Base-by-base conservation (phyloP, 35 echinoderm and acorn worm species). In the Nesometra sesokonis region DNA sequence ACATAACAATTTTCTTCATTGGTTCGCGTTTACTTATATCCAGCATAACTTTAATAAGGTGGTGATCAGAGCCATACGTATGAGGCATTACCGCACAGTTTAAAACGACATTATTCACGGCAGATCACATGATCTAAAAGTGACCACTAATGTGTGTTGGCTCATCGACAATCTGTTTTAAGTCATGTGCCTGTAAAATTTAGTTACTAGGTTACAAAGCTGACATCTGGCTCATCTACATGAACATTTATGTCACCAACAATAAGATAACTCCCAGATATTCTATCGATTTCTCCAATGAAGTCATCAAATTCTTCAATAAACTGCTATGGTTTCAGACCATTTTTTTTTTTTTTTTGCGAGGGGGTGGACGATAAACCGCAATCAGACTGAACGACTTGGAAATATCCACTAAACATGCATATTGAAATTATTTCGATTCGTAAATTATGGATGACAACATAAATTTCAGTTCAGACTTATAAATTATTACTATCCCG, bases 161-260 rank as follows among this genome's bases (percentile, higher is more conserved):
- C 38, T 43, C 38, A 43, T 43, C 38, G 15, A 43, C 38, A 15
- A 15, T 43, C 15, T 43, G 38, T 43, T 67, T 67, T 2, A 67
- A 67, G 23, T 67, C 52, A 67, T 67, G 52, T 3, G 7, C 52
- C 4, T 43, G 39, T 15, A 43, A 15, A 15, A 43, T 67, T 5
- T 67, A 67, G 23, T 2, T 67, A 67, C 23, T 67, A 2, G 2
- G 52, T 13, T 27, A 67, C 52, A 67, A 67, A 67, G 21, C 52
- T 67, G 2, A 2, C 23, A 2, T 67, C 52, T 2, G 52, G 52
- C 23, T 67, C 9, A 27, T 67, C 52, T 17, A 67, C 52, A 46
- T 84, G 82, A n/a, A 84, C 82, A 39, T 84, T 84, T 27, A 84
- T 46, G 37, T 46, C 82, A 46, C 82, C 82, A 27, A 84, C 36